Conservation (phyloP, 2,797 vertebrate genomes). For the Ptychobarbus kaznakovi region DNA sequence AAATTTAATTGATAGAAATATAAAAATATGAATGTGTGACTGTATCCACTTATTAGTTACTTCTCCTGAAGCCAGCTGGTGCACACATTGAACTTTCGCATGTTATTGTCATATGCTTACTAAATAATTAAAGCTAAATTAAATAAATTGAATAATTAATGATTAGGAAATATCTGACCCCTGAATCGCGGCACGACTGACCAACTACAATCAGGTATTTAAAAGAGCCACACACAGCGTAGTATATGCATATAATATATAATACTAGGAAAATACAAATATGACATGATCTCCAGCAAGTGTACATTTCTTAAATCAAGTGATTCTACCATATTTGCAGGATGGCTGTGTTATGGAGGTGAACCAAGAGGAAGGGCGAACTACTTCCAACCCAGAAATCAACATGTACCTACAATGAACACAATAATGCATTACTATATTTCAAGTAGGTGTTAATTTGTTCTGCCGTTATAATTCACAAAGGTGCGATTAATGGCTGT, state of each 20-base stretch:
- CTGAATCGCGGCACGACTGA: background rate
- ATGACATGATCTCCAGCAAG: background rate
- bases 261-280: background rate
- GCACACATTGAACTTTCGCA: background rate
- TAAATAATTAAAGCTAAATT: background rate
- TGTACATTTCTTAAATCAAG: background rate
- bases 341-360: background rate
- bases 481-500: background rate
- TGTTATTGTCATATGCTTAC: background rate
- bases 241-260: background rate
- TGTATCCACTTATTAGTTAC: background rate
- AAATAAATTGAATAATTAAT: background rate
- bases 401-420: background rate
- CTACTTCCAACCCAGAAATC: background rate
- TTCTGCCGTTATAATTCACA: too few species aligned
- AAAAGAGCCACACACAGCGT: background rate
- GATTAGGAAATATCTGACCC: background rate
- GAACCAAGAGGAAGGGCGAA: background rate
- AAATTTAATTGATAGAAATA: background rate
- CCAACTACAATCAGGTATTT: background rate
- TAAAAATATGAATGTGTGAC: background rate
- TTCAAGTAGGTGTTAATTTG: background rate
- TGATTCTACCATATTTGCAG: background rate
- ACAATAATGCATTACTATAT: background rate
- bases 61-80: background rate